Conservation (phyloP, 2,113 vertebrate genomes). For the Takifugu flavidus region DNA sequence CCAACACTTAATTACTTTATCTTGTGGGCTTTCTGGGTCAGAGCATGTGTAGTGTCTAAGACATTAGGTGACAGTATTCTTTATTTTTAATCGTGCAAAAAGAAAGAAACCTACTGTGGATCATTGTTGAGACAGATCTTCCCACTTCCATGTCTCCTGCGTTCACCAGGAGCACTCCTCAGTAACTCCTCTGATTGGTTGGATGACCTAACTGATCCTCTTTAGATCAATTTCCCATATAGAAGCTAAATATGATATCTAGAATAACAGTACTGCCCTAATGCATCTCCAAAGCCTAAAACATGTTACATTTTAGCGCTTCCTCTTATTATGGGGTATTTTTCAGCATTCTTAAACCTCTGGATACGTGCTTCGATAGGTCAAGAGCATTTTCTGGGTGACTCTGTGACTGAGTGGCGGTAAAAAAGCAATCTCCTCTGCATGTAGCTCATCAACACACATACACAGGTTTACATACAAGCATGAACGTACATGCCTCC, state of each 20-base stretch:
- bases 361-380: slow-evolving; percentile 29
- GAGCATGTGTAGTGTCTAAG: no score
- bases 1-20: background rate
- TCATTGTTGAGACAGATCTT: background rate
- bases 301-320: background rate
- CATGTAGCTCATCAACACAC: slow-evolving; percentile 50
- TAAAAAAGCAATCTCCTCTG: slow-evolving; percentile 64
- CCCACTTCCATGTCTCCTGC: background rate
- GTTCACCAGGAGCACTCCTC: background rate
- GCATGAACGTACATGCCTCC: slow-evolving; percentile 8
- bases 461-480: background rate
- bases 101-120: no score
- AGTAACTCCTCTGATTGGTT: no score
- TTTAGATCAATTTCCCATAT: no score
- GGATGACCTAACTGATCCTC: no score
- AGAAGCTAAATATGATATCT: no score
- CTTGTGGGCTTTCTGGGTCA: no score
- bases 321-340: background rate
- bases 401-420: slow-evolving; percentile 58
- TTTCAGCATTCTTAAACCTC: slow-evolving; percentile 8
- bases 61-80: no score
- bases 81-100: no score
- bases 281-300: no score
- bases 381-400: slow-evolving; percentile 18
- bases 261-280: no score